Base-by-base conservation (phyloP, 1,140 invertebrate genomes). In the Hermatobates lingyangjiaoensis region DNA sequence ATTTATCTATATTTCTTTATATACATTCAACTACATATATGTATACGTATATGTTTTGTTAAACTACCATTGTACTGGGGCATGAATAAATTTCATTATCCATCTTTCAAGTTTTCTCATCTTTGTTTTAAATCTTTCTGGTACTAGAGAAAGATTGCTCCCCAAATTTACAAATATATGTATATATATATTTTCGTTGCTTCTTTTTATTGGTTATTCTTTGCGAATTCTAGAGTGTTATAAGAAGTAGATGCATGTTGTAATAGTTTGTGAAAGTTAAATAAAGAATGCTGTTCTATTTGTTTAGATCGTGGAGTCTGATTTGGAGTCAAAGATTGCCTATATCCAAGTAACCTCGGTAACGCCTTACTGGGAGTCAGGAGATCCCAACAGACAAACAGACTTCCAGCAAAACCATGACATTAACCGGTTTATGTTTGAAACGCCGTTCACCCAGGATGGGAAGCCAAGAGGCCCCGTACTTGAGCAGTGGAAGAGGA, bases 341-440 rank as follows among this genome's bases (percentile, higher is more conserved):
- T 86, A 92, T 62, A 88, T 94, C 59, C 90, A 94, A 75, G 86
- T 94, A 15, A 92, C 87, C 0, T 81, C 86, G 62, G 82, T 88
- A 2, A 75, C 74, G 18, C 83, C 85, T 2, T 86, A 85, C 66
- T 83, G 82, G 60, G 77, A 79, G 50, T 80, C 83, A 57, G 66
- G 67, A 21, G 79, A 83, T 57, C 63, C 80, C 7, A 74, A 76
- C 58, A 65, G 79, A 49, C 68, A 73, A 24, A 87, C 82, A 27
- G 83, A 88, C 52, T 90, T 88, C 65, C 85, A 90, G 60, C 75
- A 82, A 38, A 88, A 82, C 63, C 87, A 93, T 62, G 87, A 93
- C 64, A 76, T 93, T 20, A 74, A 72, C 46, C 75, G 75, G 44
- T 94, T 94, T 61, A 87, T 92, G 77, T 93, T 83, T 66, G 88